These are phyloP conservation scores for Matsumyia berberina DNA, from an alignment of 2,888 invertebrate genomes.

Conservation along the genomic window DNA sequence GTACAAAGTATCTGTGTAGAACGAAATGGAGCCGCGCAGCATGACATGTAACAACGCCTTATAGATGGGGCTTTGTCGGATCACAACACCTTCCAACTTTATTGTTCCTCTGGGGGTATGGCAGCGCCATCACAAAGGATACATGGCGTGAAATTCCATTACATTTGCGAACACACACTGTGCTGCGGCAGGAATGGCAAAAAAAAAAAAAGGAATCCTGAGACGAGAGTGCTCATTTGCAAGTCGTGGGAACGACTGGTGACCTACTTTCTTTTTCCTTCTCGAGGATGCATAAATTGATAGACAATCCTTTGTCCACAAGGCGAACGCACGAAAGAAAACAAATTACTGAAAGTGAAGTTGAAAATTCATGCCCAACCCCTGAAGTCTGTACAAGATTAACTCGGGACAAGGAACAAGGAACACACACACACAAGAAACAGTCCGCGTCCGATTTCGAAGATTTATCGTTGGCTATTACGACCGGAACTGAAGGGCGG, in stretches of 20 bases:
- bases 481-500: constrained; percentile 82
- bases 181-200: background rate
- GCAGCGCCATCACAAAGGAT: constrained; percentile 43
- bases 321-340: constrained; percentile 31
- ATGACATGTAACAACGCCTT: constrained; percentile 43
- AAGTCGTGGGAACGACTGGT: constrained; percentile 17
- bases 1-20: background rate
- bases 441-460: constrained; percentile 76
- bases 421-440: constrained; percentile 14
- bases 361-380: constrained; percentile 3
- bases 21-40: constrained; percentile 48
- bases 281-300: constrained; percentile 23
- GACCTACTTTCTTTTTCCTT: constrained; percentile 29
- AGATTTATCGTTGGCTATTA: constrained; percentile 82
- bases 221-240: constrained; percentile 29
- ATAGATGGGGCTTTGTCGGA: constrained; percentile 45
- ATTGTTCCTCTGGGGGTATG: constrained; percentile 62
- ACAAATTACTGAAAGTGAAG: constrained; percentile 32
- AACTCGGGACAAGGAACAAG: background rate
- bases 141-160: constrained; percentile 64
- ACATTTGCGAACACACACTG: constrained; percentile 39
- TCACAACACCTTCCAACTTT: constrained; percentile 58
- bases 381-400: constrained; percentile 6
- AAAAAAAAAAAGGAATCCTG: constrained; percentile 5
- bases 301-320: constrained; percentile 46